Base-by-base conservation (phyloP, 1,140 invertebrate species). In the Polyergus mexicanus region DNA sequence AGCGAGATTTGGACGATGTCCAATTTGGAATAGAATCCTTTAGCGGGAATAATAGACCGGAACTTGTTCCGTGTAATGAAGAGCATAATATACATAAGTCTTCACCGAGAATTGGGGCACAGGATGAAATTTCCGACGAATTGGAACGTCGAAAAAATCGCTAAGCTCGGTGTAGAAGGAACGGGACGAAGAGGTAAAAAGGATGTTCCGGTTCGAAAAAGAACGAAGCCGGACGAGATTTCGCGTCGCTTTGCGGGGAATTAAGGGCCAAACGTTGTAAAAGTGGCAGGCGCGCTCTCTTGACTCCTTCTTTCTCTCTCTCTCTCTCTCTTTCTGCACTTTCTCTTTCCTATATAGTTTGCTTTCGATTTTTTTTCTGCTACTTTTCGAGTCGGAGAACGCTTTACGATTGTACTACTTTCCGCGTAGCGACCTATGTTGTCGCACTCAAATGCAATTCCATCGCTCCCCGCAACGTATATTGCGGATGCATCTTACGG, bases 211-310 rank as follows among this genome's bases (percentile, higher is more conserved):
- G 71, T 41, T 75, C 51, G 62, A 32, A 72, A 84, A 90, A 88
- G 75, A 63, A 86, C 69, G 83, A 44, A 75, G 69, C 44, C 56
- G 47, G 77, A 83, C 56, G 35, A 58, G 68, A 74, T 35, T 32
- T 77, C 65, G 84, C 87, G 78, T 85, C 47, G 72, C 86, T 90
- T 89, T 86, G 86, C 72, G 54, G 7, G 2, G 86, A 92, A 92
- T 92, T 90, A 92, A 91, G 86, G 77, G 76, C 76, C 81, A 78
- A 91, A 91, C 65, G 86, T 69, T 86, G 83, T 86, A 91, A 91
- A 91, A 88, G 85, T 76, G 60, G 62, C 32, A 54, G 75, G 76
- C 62, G 80, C 10, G 16, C 3, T 47, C 44, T 47, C 75, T 86
- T 72, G 65, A 83, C 54, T 76, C 77, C 75, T 63, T 60, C 56